phyloP scores from a whole-genome alignment of 2,113 vertebrate species.

The Trematomus loennbergii region DNA sequence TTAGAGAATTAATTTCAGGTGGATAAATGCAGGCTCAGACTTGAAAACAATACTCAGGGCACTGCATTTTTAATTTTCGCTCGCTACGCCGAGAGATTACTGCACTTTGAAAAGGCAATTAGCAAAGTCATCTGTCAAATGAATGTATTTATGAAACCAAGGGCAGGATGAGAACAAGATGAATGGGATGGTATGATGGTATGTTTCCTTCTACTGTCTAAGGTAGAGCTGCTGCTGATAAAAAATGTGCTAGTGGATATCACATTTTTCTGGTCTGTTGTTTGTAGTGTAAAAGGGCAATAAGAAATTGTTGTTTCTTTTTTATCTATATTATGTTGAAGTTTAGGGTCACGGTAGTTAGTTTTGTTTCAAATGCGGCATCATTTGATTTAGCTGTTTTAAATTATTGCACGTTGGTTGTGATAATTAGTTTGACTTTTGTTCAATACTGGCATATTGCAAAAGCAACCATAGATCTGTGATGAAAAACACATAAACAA shows the following conservation, averaged over 20 bases:
- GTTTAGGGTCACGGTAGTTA: too few relatives aligned
- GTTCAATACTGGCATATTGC: too few relatives aligned
- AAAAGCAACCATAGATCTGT: too few relatives aligned
- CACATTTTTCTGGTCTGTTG: slow-evolving; percentile 3
- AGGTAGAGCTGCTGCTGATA: slow-evolving; percentile 46
- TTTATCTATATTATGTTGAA: too few relatives aligned
- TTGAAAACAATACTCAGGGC: slow-evolving; percentile 70
- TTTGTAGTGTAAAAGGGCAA: too few relatives aligned
- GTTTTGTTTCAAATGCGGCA: too few relatives aligned
- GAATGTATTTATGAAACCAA: slow-evolving; percentile 57
- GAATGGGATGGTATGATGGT: slow-evolving; percentile 16
- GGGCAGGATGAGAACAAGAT: slow-evolving; percentile 48
- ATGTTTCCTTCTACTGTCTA: slow-evolving; percentile 10
- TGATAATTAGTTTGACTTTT: too few relatives aligned
- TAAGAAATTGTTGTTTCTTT: too few relatives aligned
- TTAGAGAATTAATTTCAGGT: slow-evolving; percentile 80
- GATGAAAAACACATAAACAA: too few relatives aligned
- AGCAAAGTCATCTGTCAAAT: slow-evolving; percentile 68
- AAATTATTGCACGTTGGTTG: too few relatives aligned
- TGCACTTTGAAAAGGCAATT: slow-evolving; percentile 71
- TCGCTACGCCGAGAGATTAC: slow-evolving; percentile 56
- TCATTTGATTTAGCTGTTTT: too few relatives aligned
- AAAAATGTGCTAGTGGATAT: slow-evolving; percentile 35
- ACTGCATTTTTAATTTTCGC: slow-evolving; percentile 71
- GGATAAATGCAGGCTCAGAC: slow-evolving; percentile 75